Base-by-base conservation (phyloP, 2,888 invertebrate genomes). In the Caenorhabditis angaria region DNA sequence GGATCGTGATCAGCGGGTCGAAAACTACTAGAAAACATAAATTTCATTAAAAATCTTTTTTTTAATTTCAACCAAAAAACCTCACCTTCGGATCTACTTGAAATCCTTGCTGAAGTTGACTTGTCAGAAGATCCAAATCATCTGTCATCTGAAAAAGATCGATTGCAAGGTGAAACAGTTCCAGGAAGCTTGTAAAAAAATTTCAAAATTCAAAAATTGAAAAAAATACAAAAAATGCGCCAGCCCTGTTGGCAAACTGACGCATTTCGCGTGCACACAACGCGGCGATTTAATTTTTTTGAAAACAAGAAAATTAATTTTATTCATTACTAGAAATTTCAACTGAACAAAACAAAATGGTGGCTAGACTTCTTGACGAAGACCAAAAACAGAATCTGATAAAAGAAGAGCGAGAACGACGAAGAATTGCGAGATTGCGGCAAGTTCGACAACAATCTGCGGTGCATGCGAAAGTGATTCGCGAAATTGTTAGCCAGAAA, bases 61-160 rank as follows among this genome's bases (percentile, higher is more conserved):
- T n/a, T n/a, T n/a, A n/a, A n/a, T n/a, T n/a, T n/a, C n/a, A n/a
- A n/a, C n/a, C n/a, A n/a, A n/a, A n/a, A n/a, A n/a, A n/a, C n/a
- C n/a, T n/a, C n/a, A n/a, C 64, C 1, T 61, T 28, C 10, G 79
- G 70, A 57, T 79, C 79, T 27, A 79, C 77, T 28, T 79, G 71
- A 28, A 70, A 69, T 20, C 70, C 62, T 27, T 65, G 65, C 3
- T 47, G 24, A 14, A 77, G 28, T 48, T 68, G 61, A 35, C 18
- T 51, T 27, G 64, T 57, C 58, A 77, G 27, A 12, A 59, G 62
- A 28, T 77, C 68, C 32, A 76, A 48, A 8, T 61, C 69, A 48
- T 74, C 74, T 12, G 25, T 59, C 68, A 73, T 69, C 22, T 35
- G 27, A 24, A 12, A 53, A 24, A n/a, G n/a, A n/a, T n/a, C n/a